Evolutionary conservation across 2,113 vertebrate species (phyloP).

Genomic region (Sebastes fasciatus): DNA sequence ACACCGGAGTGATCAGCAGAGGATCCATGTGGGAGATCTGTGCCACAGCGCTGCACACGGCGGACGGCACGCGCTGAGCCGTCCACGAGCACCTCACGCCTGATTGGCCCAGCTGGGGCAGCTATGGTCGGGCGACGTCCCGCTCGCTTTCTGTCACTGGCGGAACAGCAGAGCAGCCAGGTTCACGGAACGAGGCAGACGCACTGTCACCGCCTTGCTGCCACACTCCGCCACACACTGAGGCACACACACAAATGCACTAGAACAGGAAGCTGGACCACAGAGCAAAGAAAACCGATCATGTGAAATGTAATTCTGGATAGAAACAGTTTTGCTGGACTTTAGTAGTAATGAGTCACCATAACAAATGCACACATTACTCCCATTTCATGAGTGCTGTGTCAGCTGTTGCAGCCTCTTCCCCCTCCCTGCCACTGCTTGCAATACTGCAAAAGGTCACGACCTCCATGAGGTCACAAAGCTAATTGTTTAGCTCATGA

Average conservation of each 20-base stretch:
- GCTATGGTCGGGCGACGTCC: constrained; percentile 62
- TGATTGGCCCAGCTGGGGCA: constrained; percentile 69
- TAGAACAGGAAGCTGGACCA: background rate
- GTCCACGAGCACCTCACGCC: constrained; percentile 63
- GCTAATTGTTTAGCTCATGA: constrained; percentile 24
- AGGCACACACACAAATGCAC: background rate
- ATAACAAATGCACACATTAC: constrained; percentile 33
- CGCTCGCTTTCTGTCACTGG: constrained; percentile 64
- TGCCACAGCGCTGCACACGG: constrained; percentile 69
- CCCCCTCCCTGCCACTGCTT: no score
- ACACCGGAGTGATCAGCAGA: constrained; percentile 25
- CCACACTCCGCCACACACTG: constrained; percentile 37
- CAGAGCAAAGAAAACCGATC: background rate
- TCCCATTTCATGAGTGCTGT: constrained; percentile 58
- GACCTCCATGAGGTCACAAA: constrained; percentile 20
- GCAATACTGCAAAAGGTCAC: constrained; percentile 27
- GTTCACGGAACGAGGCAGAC: constrained; percentile 61
- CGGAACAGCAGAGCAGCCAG: constrained; percentile 66
- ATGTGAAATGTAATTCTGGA: constrained; percentile 1
- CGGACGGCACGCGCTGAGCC: constrained; percentile 50
- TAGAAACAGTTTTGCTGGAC: background rate
- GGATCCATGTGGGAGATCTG: constrained; percentile 64
- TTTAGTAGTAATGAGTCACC: constrained; percentile 45
- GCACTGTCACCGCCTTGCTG: constrained; percentile 55
- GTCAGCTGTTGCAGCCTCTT: constrained; percentile 29